Conservation (phyloP, 2,797 vertebrate genomes). For the Toxotes lorentzi region DNA sequence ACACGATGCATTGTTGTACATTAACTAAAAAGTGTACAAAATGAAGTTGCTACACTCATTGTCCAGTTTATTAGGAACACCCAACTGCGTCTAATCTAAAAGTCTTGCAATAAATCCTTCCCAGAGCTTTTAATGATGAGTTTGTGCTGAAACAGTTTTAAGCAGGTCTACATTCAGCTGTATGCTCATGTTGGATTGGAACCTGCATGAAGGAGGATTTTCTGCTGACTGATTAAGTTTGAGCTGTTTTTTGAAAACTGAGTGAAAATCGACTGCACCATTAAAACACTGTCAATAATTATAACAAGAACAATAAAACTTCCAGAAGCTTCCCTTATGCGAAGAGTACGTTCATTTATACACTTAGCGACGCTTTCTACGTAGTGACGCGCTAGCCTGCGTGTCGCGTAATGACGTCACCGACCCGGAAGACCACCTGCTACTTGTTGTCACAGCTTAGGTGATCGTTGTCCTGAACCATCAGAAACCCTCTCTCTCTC, state of each 20-base stretch:
- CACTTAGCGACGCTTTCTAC: neutral
- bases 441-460: constrained; percentile 27
- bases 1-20: neutral
- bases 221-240: too few relatives aligned
- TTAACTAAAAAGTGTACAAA: neutral
- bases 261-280: too few relatives aligned
- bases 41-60: neutral
- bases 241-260: too few relatives aligned
- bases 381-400: neutral
- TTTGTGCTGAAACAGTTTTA: too few relatives aligned
- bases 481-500: neutral
- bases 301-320: too few relatives aligned
- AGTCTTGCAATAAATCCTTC: too few relatives aligned
- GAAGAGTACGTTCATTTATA: neutral
- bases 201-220: too few relatives aligned
- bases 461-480: neutral
- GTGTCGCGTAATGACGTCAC: constrained; percentile 31
- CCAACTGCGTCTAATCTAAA: too few relatives aligned
- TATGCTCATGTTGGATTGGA: too few relatives aligned
- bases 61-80: neutral
- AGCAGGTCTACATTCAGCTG: too few relatives aligned
- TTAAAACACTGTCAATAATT: too few relatives aligned
- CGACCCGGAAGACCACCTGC: constrained; percentile 56
- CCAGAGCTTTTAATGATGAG: too few relatives aligned
- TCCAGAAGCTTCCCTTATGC: neutral